Evolutionary conservation across 2,113 vertebrate species (phyloP).

Genomic region (Cairina moschata): DNA sequence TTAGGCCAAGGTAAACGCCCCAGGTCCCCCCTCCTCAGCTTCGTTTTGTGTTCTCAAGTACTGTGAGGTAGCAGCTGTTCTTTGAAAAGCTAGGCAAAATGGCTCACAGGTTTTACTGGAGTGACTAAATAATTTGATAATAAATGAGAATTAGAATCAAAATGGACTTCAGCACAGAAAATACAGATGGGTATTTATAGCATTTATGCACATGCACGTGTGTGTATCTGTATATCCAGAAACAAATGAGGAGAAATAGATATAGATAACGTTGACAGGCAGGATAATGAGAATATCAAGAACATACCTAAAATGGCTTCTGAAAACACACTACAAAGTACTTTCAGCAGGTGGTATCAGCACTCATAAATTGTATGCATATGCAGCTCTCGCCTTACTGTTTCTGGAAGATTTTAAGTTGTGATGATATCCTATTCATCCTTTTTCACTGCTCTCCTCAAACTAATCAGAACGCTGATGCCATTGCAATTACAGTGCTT

Average conservation of each 20-base stretch:
- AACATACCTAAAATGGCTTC: neutral
- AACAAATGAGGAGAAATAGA: neutral
- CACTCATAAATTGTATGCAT: neutral
- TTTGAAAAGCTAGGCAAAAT: neutral
- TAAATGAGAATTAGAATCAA: neutral
- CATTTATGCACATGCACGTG: neutral
- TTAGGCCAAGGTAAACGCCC: neutral
- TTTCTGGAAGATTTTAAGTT: neutral
- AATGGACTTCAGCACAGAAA: neutral
- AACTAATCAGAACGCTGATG: neutral
- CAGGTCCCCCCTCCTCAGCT: neutral
- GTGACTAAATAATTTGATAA: neutral
- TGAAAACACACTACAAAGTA: neutral
- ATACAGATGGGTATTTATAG: neutral
- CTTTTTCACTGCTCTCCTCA: neutral
- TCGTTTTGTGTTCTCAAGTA: neutral
- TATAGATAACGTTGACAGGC: neutral
- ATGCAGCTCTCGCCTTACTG: neutral
- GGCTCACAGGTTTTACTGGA: neutral
- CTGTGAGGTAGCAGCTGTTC: neutral
- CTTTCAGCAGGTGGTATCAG: neutral
- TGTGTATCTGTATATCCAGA: neutral
- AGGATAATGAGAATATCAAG: neutral
- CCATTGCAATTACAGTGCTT: neutral
- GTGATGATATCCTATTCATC: neutral